A percentile compares a stretch with the other conserved stretches of the same genome.
Evolutionary conservation across 1,140 invertebrate species (phyloP).

Genomic region (Protaetia brevitarsis): DNA sequence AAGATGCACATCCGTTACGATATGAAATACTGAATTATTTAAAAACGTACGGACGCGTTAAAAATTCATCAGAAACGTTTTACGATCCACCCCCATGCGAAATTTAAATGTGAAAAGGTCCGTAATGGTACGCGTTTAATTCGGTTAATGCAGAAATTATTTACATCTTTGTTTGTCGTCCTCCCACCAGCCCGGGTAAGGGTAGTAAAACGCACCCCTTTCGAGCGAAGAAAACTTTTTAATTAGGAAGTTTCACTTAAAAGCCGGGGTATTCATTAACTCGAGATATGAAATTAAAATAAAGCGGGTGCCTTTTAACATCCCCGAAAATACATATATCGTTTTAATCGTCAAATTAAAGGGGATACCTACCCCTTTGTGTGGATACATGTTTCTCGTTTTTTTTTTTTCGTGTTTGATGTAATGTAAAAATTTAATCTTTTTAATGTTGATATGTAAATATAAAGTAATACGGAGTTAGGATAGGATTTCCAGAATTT

Average conservation of each 20-base stretch:
- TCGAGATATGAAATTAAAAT: conserved; percentile 10
- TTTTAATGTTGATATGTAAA: too few relatives aligned
- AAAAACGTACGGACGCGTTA: too few relatives aligned
- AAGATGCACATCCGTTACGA: too few relatives aligned
- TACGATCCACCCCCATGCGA: not conserved
- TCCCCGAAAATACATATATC: not conserved
- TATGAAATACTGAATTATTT: too few relatives aligned
- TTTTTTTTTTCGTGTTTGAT: too few relatives aligned
- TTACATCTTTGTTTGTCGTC: conserved; percentile 5
- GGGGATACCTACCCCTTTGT: not conserved
- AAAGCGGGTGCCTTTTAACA: not conserved
- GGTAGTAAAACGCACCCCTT: not conserved
- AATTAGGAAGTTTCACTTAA: conserved; percentile 13
- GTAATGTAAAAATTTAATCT: too few relatives aligned
- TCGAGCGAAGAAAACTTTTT: not conserved
- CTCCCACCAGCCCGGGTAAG: not conserved
- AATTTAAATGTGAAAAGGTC: not conserved
- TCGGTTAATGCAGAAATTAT: conserved; percentile 10
- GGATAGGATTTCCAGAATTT: too few relatives aligned
- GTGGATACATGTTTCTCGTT: not conserved
- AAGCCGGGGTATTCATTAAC: conserved; percentile 6
- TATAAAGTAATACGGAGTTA: too few relatives aligned
- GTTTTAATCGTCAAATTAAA: not conserved
- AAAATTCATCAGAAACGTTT: not conserved
- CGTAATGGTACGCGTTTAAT: conserved; percentile 5